These are phyloP conservation scores for Sandelia bainsii DNA, from an alignment of 2,797 vertebrate genomes.

Conservation along the genomic window DNA sequence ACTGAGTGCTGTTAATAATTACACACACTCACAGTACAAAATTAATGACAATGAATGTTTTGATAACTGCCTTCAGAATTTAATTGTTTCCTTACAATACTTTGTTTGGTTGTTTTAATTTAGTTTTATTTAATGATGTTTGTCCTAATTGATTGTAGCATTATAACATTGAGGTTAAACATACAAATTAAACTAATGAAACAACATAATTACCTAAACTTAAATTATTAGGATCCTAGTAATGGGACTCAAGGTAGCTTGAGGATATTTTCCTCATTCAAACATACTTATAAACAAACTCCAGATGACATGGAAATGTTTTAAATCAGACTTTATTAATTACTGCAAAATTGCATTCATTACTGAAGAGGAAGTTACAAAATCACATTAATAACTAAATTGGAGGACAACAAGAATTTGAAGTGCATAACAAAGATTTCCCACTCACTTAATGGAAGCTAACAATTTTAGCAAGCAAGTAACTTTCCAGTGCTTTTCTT, in stretches of 20 bases:
- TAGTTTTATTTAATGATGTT: slow-evolving; percentile 39
- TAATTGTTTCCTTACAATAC: slow-evolving; percentile 30
- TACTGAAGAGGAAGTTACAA: slow-evolving; percentile 16
- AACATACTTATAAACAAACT: slow-evolving; percentile 38
- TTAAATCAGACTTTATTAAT: slow-evolving; percentile 29
- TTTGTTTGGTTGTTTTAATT: slow-evolving; percentile 32
- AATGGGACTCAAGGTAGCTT: slow-evolving; percentile 29
- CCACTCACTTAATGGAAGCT: neutral
- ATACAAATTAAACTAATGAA: slow-evolving; percentile 60
- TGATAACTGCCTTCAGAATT: slow-evolving; percentile 40
- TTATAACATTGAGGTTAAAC: slow-evolving; percentile 56
- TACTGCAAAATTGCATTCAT: slow-evolving; percentile 4
- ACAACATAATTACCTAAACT: slow-evolving; percentile 49
- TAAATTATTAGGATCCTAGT: slow-evolving; percentile 41
- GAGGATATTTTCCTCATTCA: slow-evolving; percentile 26
- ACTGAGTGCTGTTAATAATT: slow-evolving; percentile 71
- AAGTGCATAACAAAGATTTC: neutral
- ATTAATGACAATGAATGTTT: slow-evolving; percentile 58
- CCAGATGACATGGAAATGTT: slow-evolving; percentile 37
- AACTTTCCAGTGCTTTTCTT: too few species aligned
- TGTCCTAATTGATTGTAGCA: slow-evolving; percentile 40
- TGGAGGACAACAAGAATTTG: neutral
- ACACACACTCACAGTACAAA: slow-evolving; percentile 40
- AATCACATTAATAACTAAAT: neutral
- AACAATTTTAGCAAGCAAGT: neutral